phyloP scores from a whole-genome alignment of 2,113 vertebrate genomes.

The Petrocephalus microphthalmus region DNA sequence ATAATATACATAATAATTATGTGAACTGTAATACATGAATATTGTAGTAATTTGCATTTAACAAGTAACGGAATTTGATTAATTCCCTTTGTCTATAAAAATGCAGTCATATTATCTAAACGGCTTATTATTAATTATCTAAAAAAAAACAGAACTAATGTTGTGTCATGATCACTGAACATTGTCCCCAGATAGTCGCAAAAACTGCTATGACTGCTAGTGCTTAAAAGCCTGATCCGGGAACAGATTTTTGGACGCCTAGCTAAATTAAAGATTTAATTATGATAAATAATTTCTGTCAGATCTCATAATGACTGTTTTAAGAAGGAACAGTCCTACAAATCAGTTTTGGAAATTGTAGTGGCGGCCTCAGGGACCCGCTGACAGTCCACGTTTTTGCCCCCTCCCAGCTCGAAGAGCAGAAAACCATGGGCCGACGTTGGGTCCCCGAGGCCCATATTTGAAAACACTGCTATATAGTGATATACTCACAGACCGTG shows the following conservation, averaged over 20 bases:
- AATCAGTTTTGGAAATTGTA: neutral
- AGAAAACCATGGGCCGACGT: too few relatives aligned
- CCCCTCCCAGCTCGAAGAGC: too few relatives aligned
- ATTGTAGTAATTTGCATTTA: neutral
- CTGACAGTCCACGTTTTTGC: too few relatives aligned
- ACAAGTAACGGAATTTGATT: neutral
- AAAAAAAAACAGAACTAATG: neutral
- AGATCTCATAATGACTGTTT: neutral
- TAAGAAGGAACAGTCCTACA: neutral
- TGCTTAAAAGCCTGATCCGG: neutral
- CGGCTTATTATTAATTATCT: too few relatives aligned
- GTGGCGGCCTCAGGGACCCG: too few relatives aligned
- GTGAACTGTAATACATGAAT: neutral
- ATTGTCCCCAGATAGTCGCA: neutral
- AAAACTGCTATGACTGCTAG: neutral
- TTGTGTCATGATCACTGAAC: neutral
- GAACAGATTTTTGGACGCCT: neutral
- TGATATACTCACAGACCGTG: neutral
- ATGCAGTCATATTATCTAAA: neutral
- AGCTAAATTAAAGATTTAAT: neutral
- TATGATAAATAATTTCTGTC: neutral
- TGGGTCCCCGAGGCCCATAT: too few relatives aligned
- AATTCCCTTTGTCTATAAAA: neutral
- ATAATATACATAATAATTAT: neutral
- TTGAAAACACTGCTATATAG: too few relatives aligned